Evolutionary conservation across 2,113 vertebrate genomes (phyloP).

Genomic region (Lynx canadensis): DNA sequence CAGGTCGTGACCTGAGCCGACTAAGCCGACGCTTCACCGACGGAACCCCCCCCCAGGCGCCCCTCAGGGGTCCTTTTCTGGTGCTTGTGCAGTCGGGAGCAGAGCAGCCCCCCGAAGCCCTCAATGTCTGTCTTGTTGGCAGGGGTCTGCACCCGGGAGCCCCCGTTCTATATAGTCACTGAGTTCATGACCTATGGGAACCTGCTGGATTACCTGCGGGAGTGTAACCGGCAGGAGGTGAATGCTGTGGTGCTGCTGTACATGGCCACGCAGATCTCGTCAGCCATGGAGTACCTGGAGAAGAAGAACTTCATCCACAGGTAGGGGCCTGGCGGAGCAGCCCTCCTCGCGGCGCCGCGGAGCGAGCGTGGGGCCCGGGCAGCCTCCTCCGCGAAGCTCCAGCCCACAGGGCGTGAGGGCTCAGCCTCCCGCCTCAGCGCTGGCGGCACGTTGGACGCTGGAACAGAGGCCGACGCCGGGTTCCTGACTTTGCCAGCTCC

Average conservation of each 20-base stretch:
- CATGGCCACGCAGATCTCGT: conserved; percentile 99
- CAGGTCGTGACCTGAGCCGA: too few relatives aligned
- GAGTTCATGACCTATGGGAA: conserved; percentile 99
- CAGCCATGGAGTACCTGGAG: conserved; percentile 99
- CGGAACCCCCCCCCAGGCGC: too few relatives aligned
- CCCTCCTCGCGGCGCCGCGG: fast-evolving
- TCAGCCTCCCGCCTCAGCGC: not conserved
- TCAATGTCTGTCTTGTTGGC: conserved; percentile 33
- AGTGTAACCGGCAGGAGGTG: conserved; percentile 97
- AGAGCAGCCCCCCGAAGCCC: not conserved
- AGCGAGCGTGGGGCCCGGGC: fast-evolving
- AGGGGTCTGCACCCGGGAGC: conserved; percentile 98
- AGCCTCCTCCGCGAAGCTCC: not conserved
- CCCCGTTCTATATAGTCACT: conserved; percentile 98
- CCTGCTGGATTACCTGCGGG: conserved; percentile 96
- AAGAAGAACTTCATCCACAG: conserved; percentile 99
- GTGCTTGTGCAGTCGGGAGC: fast-evolving
- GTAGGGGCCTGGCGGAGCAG: conserved; percentile 77
- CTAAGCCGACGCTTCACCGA: too few relatives aligned
- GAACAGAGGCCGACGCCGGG: not conserved
- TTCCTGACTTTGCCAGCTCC: not conserved
- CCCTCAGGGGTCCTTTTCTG: not conserved
- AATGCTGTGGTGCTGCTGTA: conserved; percentile 97
- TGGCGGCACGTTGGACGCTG: not conserved
- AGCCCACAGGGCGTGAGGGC: fast-evolving